Percentiles rank a stretch among this genome's conserved stretches.
These are phyloP conservation scores for Tinea pellionella DNA, from an alignment of 2,888 invertebrate species.

Conservation along the genomic window DNA sequence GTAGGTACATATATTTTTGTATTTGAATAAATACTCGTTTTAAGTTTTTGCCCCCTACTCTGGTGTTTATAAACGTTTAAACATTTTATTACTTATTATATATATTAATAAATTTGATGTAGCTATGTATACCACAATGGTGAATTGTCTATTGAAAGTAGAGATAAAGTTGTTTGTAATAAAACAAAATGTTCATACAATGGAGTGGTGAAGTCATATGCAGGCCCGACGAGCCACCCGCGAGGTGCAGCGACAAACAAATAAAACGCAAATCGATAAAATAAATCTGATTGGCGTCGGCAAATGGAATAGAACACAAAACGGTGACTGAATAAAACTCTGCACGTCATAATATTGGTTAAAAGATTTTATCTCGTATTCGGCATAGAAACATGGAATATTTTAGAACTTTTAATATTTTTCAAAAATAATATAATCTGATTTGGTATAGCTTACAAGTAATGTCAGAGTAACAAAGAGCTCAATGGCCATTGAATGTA, in stretches of 20 bases:
- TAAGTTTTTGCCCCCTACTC: too few relatives aligned
- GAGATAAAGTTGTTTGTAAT: conserved; percentile 58
- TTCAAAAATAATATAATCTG: conserved; percentile 48
- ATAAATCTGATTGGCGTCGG: conserved; percentile 34
- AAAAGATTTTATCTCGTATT: conserved; percentile 43
- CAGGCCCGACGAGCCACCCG: conserved; percentile 25
- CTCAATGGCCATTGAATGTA: conserved; percentile 27
- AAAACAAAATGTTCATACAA: conserved; percentile 64
- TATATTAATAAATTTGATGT: not conserved
- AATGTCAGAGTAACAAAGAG: conserved; percentile 16
- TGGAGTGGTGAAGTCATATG: conserved; percentile 35
- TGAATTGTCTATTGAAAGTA: conserved; percentile 30
- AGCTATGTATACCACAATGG: not conserved
- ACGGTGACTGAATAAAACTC: conserved; percentile 26
- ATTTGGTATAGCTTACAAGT: conserved; percentile 25
- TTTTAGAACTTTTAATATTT: conserved; percentile 27
- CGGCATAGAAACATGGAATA: conserved; percentile 50
- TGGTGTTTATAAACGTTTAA: too few relatives aligned
- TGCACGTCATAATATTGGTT: conserved; percentile 27
- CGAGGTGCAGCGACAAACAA: conserved; percentile 32
- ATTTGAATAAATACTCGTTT: too few relatives aligned
- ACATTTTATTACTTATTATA: not conserved
- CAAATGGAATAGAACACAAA: conserved; percentile 21
- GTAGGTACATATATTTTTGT: too few relatives aligned
- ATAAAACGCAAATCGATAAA: conserved; percentile 23